Base-by-base conservation (phyloP, 2,113 vertebrate species). In the Percina caprodes region DNA sequence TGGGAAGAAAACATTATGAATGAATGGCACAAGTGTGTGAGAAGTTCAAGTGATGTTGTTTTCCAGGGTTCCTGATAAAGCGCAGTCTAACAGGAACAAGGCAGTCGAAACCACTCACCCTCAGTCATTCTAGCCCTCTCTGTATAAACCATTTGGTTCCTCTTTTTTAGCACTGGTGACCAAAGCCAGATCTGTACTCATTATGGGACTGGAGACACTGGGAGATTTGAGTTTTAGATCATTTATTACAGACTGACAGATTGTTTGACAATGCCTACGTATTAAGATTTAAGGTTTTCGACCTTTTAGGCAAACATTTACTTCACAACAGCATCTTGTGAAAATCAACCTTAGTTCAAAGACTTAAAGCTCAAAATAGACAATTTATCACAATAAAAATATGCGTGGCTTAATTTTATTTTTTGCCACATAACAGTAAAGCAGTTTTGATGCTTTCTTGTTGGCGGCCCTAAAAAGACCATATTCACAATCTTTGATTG, bases 1-100 rank as follows among this genome's bases (percentile, higher is more conserved):
- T 72, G 77, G 83, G 45, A 49, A 35, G 2, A 12, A 61, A 24
- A 55, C 49, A 69, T 58, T 45, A 8, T 56, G 55, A 82, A 75
- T 86, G 68, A 84, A 68, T 80, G 2, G 39, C 39, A 42, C 2
- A 2, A 42, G 62, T 48, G 51, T 69, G 58, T 58, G 61, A 58
- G 58, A 26, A 54, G 30, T 45, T 70, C 2, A 46, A 33, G 55
- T n/a, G 19, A 63, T 78, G 58, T 23, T 54, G 55, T 69, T 71
- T 72, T 72, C 56, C 14, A 52, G 21, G 65, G 15, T 26, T 70
- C 48, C 79, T 21, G 45, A 69, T 63, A 71, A 80, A 86, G 69
- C 67, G 66, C 69, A 85, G 33, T 14, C 11, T 24, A 65, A 33
- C 60, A 55, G 78, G 23, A 73, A 39, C 35, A 39, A 39, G 35